Base-by-base conservation (phyloP, 2,113 vertebrate species). In the Plotosus lineatus region DNA sequence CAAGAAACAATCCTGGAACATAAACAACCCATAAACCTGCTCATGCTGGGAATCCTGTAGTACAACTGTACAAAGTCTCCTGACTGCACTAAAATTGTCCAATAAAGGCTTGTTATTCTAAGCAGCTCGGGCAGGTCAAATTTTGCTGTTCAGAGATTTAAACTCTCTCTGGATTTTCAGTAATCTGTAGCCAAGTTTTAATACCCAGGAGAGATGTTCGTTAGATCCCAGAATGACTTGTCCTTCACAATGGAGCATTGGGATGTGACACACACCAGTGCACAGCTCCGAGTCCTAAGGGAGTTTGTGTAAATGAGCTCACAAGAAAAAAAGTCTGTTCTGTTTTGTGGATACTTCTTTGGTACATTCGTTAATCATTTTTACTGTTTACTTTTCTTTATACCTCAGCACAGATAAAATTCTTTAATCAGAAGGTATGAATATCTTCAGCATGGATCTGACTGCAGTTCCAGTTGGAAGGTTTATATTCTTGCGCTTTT, bases 301-400 rank as follows among this genome's bases (percentile, higher is more conserved):
- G 76, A 71, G 81, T 58, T 77, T 72, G 51, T 26, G 5, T 58
- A 51, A 79, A 44, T 31, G 17, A 10, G 65, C 36, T 55, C 38
- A 46, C 36, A 19, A 79, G 40, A 58, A 71, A 33, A 17, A 21
- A 50, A n/a, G 19, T 4, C 38, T 31, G 19, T 6, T 44, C 26
- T 71, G 11, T 42, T 42, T 40, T 65, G 33, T 15, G 10, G 3
- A 7, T 1, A 38, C 2, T 33, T 28, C 31, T 61, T 15, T 21
- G 17, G 6, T 36, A n/a, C n/a, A n/a, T n/a, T n/a, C n/a, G n/a
- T 63, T 63, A 36, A 14, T 12, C 26, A 31, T 55, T 55, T 15
- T 26, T 36, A 6, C 26, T 33, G 58, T 60, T 31, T 28, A 31
- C 14, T 60, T 60, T 17, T 60, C 26, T 31, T 60, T 60, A 60